Conservation (phyloP, 2,888 invertebrate genomes). For the Drosophila yooni region DNA sequence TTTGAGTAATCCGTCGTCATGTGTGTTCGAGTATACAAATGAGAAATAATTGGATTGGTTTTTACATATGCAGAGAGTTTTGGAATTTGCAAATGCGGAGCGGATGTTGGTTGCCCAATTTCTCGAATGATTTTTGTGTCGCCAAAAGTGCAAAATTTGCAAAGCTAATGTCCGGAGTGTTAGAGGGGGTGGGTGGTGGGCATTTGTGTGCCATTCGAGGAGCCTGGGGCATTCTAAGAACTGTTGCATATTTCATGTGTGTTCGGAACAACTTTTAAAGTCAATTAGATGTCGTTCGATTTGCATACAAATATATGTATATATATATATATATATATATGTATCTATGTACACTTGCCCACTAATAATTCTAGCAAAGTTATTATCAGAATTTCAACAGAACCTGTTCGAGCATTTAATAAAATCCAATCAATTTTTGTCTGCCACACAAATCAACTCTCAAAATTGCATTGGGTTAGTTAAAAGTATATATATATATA, state of each 20-base stretch:
- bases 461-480: slow-evolving; percentile 50
- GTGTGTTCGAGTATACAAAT: slow-evolving; percentile 17
- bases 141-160: slow-evolving; percentile 72
- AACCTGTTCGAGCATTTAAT: slow-evolving; percentile 53
- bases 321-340: too few relatives aligned
- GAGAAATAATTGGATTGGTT: slow-evolving; percentile 32
- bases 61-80: slow-evolving; percentile 22
- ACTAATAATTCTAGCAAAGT: slow-evolving; percentile 23
- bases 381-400: slow-evolving; percentile 22
- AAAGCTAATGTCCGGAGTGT: slow-evolving; percentile 46
- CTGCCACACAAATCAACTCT: slow-evolving; percentile 54
- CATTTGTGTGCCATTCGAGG: slow-evolving; percentile 8
- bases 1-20: slow-evolving; percentile 1
- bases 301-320: slow-evolving; percentile 35
- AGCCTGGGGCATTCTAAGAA: slow-evolving; percentile 35
- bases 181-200: neutral
- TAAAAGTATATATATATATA: neutral
- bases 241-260: slow-evolving; percentile 68
- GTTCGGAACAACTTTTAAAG: slow-evolving; percentile 38
- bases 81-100: slow-evolving; percentile 48
- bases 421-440: slow-evolving; percentile 58
- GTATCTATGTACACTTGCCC: slow-evolving; percentile 9
- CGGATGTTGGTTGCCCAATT: slow-evolving; percentile 73
- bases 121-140: slow-evolving; percentile 50
- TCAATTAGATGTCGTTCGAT: slow-evolving; percentile 50